Percentiles rank a stretch among this genome's conserved stretches.
These are phyloP conservation scores for Cliona cf. orientalis DNA, from an alignment of 37 sponge, comb jelly and placozoan genomes.

Conservation along the genomic window DNA sequence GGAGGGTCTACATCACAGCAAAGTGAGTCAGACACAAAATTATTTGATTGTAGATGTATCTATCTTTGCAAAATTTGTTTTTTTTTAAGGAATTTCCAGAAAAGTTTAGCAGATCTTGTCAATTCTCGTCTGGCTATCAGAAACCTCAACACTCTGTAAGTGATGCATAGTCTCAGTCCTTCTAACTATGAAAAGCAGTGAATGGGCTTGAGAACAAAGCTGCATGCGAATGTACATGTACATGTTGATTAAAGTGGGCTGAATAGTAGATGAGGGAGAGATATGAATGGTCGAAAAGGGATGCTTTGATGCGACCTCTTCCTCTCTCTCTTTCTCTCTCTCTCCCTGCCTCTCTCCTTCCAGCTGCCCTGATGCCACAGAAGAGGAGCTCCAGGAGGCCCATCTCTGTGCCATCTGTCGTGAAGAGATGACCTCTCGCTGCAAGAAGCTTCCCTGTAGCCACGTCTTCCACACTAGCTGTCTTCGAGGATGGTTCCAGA, in stretches of 20 bases:
- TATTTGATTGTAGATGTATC: background rate
- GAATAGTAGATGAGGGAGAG: no score
- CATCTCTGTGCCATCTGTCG: slow-evolving; percentile 96
- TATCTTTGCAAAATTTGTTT: slow-evolving; percentile 14
- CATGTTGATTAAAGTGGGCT: no score
- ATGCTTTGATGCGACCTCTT: background rate
- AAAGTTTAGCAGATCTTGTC: slow-evolving; percentile 85
- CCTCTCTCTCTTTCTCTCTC: background rate
- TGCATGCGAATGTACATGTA: background rate
- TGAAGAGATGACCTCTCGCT: slow-evolving; percentile 84
- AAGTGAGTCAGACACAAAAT: slow-evolving; percentile 61
- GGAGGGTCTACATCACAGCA: slow-evolving; percentile 89
- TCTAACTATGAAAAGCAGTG: background rate
- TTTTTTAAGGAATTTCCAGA: slow-evolving; percentile 78
- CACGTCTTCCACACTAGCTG: slow-evolving; percentile 97
- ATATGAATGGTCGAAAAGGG: no score
- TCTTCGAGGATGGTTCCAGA: slow-evolving; percentile 97
- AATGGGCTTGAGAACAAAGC: background rate
- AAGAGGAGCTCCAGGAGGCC: slow-evolving; percentile 79
- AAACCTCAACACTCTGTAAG: slow-evolving; percentile 86
- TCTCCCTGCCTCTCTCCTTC: slow-evolving; percentile 2
- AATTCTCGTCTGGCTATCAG: slow-evolving; percentile 87
- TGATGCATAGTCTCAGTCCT: no score
- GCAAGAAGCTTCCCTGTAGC: slow-evolving; percentile 95
- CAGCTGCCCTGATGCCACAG: slow-evolving; percentile 92